These are phyloP conservation scores for Sebastes wilsoni DNA, from an alignment of 2,797 vertebrate genomes.

Conservation along the genomic window DNA sequence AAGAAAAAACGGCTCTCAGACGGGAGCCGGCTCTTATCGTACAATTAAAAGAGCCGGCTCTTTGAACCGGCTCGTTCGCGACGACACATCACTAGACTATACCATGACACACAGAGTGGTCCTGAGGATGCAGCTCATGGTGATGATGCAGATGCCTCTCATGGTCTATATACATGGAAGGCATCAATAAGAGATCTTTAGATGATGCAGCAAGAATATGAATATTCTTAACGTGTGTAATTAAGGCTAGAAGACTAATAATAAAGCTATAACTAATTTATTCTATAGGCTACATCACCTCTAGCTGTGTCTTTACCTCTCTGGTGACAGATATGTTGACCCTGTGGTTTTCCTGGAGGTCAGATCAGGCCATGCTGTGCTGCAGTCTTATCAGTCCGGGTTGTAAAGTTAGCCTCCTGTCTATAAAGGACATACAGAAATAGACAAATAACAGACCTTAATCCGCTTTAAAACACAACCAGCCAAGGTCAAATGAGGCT, in stretches of 20 bases:
- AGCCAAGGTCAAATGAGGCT: background rate
- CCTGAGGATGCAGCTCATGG: background rate
- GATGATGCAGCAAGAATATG: background rate
- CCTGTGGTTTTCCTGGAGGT: constrained; percentile 14
- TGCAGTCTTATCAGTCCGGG: background rate
- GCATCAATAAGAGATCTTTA: background rate
- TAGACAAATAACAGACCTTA: background rate
- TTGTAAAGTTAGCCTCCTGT: constrained; percentile 12
- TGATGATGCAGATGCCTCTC: background rate
- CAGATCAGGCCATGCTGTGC: constrained; percentile 47
- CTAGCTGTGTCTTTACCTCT: background rate
- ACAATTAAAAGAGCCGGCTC: accelerated
- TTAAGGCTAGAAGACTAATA: background rate
- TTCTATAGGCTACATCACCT: background rate
- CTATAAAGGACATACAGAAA: constrained; percentile 21
- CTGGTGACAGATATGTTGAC: background rate
- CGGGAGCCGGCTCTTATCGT: too few species aligned
- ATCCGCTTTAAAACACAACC: background rate
- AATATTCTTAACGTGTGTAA: background rate
- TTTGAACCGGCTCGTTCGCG: too few species aligned
- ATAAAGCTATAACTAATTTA: background rate
- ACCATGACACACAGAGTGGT: background rate
- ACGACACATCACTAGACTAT: too few species aligned
- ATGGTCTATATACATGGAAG: background rate
- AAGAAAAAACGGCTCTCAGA: too few species aligned